A percentile compares a stretch with the other conserved stretches of the same genome.
These are phyloP conservation scores for Phocoena sinus DNA, from an alignment of 2,113 vertebrate species.

Conservation along the genomic window DNA sequence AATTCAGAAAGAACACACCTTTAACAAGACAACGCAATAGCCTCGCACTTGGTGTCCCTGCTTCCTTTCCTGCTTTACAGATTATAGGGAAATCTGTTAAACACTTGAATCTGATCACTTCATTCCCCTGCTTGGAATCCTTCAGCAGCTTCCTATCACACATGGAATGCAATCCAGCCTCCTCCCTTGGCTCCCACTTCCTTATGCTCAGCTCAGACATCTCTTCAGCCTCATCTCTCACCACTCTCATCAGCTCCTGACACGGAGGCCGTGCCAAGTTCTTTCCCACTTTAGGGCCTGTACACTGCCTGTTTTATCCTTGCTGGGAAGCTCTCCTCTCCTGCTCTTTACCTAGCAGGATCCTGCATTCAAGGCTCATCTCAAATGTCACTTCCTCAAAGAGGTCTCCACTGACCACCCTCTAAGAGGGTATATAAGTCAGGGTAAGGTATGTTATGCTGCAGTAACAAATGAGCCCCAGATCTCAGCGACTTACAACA, in stretches of 20 bases:
- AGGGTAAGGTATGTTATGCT: not conserved
- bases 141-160: not conserved
- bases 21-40: not conserved
- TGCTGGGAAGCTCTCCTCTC: not conserved
- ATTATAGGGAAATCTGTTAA: not conserved
- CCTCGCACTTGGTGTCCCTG: not conserved
- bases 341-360: not conserved
- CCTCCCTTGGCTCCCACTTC: no score
- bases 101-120: not conserved
- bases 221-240: not conserved
- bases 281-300: not conserved
- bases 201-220: not conserved
- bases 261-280: accelerated
- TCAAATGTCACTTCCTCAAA: not conserved
- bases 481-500: not conserved
- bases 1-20: no score
- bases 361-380: not conserved
- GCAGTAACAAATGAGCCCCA: not conserved
- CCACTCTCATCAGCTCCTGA: not conserved
- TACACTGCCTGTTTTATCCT: accelerated
- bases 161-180: not conserved
- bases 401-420: not conserved
- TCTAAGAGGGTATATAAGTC: not conserved
- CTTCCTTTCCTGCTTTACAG: not conserved
- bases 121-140: not conserved